These are phyloP conservation scores for Amyelois transitella DNA, from an alignment of 1,140 invertebrate genomes.

Conservation along the genomic window DNA sequence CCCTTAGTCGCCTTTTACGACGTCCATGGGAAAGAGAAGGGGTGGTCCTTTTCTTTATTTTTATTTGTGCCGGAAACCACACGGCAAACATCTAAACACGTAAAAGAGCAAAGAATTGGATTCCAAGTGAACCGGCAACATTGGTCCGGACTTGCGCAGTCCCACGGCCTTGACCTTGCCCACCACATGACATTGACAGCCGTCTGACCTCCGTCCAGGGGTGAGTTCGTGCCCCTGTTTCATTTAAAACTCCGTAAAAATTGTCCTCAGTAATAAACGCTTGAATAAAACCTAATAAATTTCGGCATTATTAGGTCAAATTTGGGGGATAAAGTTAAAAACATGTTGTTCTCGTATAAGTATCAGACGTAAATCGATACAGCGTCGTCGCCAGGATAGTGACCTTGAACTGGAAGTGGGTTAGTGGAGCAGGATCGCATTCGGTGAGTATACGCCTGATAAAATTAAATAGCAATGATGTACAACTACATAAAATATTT, in stretches of 20 bases:
- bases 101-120: background rate
- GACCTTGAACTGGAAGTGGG: slow-evolving; percentile 24
- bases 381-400: slow-evolving; percentile 1
- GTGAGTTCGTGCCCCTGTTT: too few species aligned
- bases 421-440: background rate
- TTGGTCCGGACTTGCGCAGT: slow-evolving; percentile 36
- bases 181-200: slow-evolving; percentile 20
- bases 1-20: too few species aligned
- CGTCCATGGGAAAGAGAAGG: too few species aligned
- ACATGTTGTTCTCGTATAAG: background rate
- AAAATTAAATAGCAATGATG: background rate
- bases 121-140: slow-evolving; percentile 16
- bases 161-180: slow-evolving; percentile 32
- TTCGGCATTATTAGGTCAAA: too few species aligned
- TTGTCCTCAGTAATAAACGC: too few species aligned
- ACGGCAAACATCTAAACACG: too few species aligned
- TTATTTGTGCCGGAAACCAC: too few species aligned
- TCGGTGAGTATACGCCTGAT: background rate
- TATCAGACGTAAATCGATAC: background rate
- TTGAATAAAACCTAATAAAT: too few species aligned
- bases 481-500: too few species aligned
- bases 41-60: too few species aligned
- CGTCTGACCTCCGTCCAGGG: slow-evolving; percentile 15
- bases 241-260: too few species aligned
- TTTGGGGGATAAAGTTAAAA: background rate